Percentiles rank a stretch among this genome's conserved stretches.
These are phyloP conservation scores for Protobothrops flavoviridis DNA, from an alignment of 2,113 vertebrate species.

Conservation along the genomic window DNA sequence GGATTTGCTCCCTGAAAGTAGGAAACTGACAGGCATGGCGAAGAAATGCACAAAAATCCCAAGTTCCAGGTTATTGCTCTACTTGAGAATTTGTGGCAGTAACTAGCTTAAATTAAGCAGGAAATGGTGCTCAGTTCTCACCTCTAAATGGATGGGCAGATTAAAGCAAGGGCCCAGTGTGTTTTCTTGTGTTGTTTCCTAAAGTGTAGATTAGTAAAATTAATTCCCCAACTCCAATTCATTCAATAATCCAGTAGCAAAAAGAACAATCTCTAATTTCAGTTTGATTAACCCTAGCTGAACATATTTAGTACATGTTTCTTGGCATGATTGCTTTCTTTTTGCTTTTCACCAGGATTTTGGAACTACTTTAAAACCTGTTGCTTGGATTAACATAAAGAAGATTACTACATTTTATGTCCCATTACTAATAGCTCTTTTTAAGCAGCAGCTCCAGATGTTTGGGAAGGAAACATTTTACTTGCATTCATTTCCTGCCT, in stretches of 20 bases:
- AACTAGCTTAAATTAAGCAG: neutral
- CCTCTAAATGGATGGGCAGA: neutral
- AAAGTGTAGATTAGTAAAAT: neutral
- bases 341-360: neutral
- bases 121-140: neutral
- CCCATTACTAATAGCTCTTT: neutral
- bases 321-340: neutral
- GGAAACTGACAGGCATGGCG: neutral
- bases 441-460: neutral
- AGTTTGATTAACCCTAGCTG: neutral
- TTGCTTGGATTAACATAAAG: neutral
- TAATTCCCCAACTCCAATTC: neutral
- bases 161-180: neutral
- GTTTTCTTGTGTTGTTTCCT: neutral
- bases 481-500: neutral
- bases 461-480: neutral
- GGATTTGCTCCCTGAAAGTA: neutral
- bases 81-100: neutral
- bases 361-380: neutral
- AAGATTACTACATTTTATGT: neutral
- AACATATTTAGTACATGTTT: neutral
- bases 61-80: neutral
- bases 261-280: neutral
- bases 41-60: neutral
- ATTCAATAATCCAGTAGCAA: neutral